Evolutionary conservation across 2,888 invertebrate genomes (phyloP), one percentile per base, ranked within the genome.

Genomic region (Pteria penguin): DNA sequence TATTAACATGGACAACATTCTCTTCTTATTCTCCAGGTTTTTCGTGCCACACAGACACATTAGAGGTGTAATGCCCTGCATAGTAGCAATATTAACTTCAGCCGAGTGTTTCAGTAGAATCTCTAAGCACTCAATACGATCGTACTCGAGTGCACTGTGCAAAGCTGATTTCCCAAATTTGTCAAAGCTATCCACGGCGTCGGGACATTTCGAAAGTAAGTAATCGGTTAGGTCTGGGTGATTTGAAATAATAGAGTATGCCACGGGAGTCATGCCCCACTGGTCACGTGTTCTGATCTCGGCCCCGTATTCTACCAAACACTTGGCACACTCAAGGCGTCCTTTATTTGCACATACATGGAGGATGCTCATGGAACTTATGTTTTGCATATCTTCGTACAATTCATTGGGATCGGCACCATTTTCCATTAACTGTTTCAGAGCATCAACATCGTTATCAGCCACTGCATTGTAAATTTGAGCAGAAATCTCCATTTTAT

Each of bases 311-410:
- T 88, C 82, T n/a, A 88, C 70, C 45, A 90, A 60, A 0, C 82
- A 62, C 63, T 84, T 84, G 18, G 82, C 87, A 72, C 88, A 89
- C 14, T 86, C 86, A 4, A 79, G 69, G 14, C 84, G 76, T 2
- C 89, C 90, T 74, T 88, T 90, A 62, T 86, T 89, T 81, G 90
- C 88, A 68, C 87, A 86, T 26, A 90, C 81, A 55, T 90, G 89
- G 2, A 90, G 79, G 29, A 88, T 82, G 4, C 87, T 84, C 78
- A 88, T 89, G 29, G 86, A 82, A 61, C 86, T 86, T 61, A 88
- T 82, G 31, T 87, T 84, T 33, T 84, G 83, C 8, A 81, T 70
- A 66, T 89, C 89, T 4, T 86, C 82, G 66, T 85, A 90, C 33
- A 82, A 82, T 58, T 81, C 81, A 73, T 90, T 82, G 0, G 85